A percentile compares a stretch with the other conserved stretches of the same genome.
These are phyloP conservation scores for Caradrina kadenii DNA, from an alignment of 2,888 invertebrate genomes.

Conservation along the genomic window DNA sequence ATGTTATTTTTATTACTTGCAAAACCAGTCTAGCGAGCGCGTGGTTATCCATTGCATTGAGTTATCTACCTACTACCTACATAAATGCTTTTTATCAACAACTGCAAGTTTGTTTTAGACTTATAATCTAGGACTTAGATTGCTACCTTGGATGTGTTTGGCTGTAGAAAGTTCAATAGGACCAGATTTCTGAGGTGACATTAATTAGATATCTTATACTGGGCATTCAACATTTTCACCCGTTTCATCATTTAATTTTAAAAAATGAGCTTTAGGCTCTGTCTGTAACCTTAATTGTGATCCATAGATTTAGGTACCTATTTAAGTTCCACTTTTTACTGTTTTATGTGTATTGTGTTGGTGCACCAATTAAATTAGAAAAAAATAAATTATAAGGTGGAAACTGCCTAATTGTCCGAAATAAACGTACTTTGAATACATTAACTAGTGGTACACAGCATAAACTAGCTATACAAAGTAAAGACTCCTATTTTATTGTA, in stretches of 20 bases:
- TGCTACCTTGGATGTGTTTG: background rate
- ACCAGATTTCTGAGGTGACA: background rate
- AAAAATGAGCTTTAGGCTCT: background rate
- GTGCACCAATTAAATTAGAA: no score
- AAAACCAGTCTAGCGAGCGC: constrained; percentile 7
- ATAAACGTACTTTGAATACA: background rate
- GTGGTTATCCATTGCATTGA: background rate
- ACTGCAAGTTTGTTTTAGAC: background rate
- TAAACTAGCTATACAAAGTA: no score
- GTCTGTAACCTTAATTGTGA: background rate
- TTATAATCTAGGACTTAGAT: background rate
- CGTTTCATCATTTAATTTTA: no score
- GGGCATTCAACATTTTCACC: background rate
- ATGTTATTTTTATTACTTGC: constrained; percentile 19
- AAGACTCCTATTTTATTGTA: no score
- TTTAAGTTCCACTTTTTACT: no score
- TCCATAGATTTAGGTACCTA: background rate
- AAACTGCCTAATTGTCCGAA: no score
- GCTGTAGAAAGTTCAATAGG: constrained; percentile 1
- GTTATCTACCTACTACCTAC: constrained; percentile 5
- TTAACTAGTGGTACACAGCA: no score
- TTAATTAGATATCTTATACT: background rate
- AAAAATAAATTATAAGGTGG: no score
- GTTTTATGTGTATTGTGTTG: no score
- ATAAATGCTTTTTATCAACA: background rate